Evolutionary conservation across 2,888 invertebrate species (phyloP).

Genomic region (Drosophila setosimentum): DNA sequence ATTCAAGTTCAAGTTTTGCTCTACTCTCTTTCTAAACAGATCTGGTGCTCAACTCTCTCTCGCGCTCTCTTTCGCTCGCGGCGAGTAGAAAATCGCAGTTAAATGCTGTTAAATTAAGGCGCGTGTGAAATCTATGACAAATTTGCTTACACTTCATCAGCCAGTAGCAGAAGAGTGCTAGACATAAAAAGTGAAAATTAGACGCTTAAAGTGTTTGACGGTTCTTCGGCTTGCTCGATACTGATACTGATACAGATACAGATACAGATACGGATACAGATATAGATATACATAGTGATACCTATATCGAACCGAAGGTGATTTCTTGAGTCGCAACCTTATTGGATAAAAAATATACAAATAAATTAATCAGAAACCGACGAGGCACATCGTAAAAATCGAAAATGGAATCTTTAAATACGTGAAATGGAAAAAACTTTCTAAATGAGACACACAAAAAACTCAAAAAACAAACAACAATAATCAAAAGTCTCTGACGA

Average conservation of each 20-base stretch:
- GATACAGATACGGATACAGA: background rate
- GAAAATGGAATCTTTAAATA: constrained; percentile 75
- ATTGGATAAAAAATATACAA: constrained; percentile 28
- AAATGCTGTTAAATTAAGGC: constrained; percentile 54
- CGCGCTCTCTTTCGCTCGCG: background rate
- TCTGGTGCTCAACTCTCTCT: constrained; percentile 2
- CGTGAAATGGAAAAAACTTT: constrained; percentile 79
- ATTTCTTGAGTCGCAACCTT: constrained; percentile 56
- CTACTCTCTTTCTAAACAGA: constrained; percentile 33
- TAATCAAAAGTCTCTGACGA: constrained; percentile 33
- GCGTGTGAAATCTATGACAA: constrained; percentile 74
- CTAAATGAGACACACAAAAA: constrained; percentile 66
- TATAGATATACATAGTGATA: background rate
- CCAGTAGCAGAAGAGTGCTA: constrained; percentile 20
- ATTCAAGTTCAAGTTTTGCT: constrained; percentile 29
- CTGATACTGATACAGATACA: background rate
- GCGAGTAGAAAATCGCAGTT: constrained; percentile 30
- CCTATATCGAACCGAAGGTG: constrained; percentile 47
- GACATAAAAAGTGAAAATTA: constrained; percentile 74
- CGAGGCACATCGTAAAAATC: constrained; percentile 52
- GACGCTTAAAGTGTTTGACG: constrained; percentile 52
- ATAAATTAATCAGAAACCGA: constrained; percentile 63
- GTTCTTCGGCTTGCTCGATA: constrained; percentile 7
- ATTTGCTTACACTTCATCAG: constrained; percentile 51
- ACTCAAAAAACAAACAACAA: constrained; percentile 26